Percentiles rank a stretch among this genome's conserved stretches.
phyloP scores from a whole-genome alignment of 2,888 invertebrate genomes.

The Aporophyla lueneburgensis region DNA sequence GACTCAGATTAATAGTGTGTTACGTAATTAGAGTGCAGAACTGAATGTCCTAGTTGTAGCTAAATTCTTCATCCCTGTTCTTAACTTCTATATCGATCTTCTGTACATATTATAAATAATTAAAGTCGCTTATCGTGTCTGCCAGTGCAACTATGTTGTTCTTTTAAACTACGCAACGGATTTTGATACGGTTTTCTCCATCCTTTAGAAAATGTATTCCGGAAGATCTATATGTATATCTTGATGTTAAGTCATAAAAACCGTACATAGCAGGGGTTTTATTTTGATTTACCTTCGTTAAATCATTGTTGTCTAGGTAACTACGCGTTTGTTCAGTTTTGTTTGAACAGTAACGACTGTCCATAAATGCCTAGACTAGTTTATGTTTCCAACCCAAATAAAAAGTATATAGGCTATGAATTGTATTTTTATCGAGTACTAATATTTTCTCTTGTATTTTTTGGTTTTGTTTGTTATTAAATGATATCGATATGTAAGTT shows the following conservation, averaged over 20 bases:
- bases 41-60: neutral
- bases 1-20: too few species aligned
- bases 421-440: constrained; percentile 1
- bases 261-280: too few species aligned
- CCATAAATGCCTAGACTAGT: constrained; percentile 22
- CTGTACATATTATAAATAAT: too few species aligned
- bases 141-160: too few species aligned
- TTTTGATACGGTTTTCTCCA: too few species aligned
- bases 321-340: constrained; percentile 11
- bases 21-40: too few species aligned
- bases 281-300: neutral
- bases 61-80: neutral
- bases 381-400: constrained; percentile 36
- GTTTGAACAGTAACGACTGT: constrained; percentile 33
- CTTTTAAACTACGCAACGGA: too few species aligned
- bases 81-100: neutral
- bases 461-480: neutral
- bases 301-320: constrained; percentile 3
- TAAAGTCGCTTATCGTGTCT: neutral
- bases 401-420: constrained; percentile 31
- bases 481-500: too few species aligned
- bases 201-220: too few species aligned
- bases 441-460: constrained; percentile 4
- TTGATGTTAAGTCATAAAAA: neutral
- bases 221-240: neutral